Evolutionary conservation across 1,140 invertebrate species (phyloP).

Genomic region (Rhyacophila brunnea): DNA sequence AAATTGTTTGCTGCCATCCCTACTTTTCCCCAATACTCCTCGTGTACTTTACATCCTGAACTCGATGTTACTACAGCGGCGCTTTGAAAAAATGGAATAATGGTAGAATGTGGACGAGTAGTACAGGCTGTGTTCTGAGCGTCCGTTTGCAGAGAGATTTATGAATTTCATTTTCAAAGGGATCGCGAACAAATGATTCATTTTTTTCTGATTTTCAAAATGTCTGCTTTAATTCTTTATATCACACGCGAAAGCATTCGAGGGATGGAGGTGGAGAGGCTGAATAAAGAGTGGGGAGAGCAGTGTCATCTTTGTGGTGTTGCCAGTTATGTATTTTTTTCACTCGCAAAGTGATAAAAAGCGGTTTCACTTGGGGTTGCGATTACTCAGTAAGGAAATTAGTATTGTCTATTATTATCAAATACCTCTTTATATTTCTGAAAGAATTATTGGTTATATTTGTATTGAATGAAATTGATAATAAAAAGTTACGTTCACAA

Average conservation of each 20-base stretch:
- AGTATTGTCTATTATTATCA: too few species aligned
- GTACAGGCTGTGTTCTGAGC: neutral
- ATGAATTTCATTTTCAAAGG: conserved; percentile 33
- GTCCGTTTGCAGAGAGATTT: conserved; percentile 21
- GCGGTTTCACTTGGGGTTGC: too few species aligned
- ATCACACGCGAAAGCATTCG: neutral
- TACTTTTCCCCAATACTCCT: conserved; percentile 7
- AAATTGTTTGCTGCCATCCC: too few species aligned
- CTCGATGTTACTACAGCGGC: conserved; percentile 27
- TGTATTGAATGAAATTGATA: too few species aligned
- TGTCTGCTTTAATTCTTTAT: conserved; percentile 19
- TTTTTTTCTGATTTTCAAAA: conserved; percentile 3
- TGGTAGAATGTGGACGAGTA: neutral
- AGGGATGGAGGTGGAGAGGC: too few species aligned
- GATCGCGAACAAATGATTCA: conserved; percentile 30
- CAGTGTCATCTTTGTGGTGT: conserved; percentile 7
- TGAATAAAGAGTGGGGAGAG: too few species aligned
- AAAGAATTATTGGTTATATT: too few species aligned
- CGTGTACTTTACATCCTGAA: conserved; percentile 33
- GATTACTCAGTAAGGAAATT: too few species aligned
- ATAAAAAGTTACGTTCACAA: too few species aligned
- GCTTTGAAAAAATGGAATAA: conserved; percentile 13
- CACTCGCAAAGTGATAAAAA: too few species aligned
- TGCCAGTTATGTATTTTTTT: too few species aligned
- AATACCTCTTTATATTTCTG: too few species aligned